These are phyloP conservation scores for Osmerus eperlanus DNA, from an alignment of 2,113 vertebrate species.

Conservation along the genomic window DNA sequence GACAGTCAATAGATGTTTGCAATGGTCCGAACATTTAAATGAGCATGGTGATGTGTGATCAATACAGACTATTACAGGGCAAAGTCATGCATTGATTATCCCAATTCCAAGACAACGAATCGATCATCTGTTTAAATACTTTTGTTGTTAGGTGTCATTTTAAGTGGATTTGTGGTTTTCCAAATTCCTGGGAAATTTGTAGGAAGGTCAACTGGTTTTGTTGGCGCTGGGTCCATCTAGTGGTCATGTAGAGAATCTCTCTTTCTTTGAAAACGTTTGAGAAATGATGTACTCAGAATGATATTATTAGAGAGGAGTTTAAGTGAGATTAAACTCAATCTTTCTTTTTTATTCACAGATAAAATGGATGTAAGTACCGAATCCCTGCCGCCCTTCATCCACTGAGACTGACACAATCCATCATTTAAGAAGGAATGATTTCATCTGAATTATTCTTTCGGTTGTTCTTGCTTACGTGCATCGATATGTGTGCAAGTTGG, in stretches of 20 bases:
- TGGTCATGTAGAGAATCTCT: constrained; percentile 39
- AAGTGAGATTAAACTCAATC: not conserved
- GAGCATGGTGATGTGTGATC: too few relatives aligned
- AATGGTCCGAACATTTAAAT: too few relatives aligned
- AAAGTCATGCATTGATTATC: too few relatives aligned
- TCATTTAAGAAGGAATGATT: not conserved
- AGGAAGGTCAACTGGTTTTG: too few relatives aligned
- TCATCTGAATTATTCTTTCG: constrained; percentile 33
- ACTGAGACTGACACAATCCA: constrained; percentile 41
- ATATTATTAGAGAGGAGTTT: too few relatives aligned
- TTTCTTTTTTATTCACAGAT: constrained; percentile 29
- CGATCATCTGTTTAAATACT: not conserved
- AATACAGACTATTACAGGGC: too few relatives aligned
- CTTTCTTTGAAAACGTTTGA: not conserved
- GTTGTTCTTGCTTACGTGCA: constrained; percentile 48
- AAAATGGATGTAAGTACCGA: constrained; percentile 67
- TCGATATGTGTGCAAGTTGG: constrained; percentile 38
- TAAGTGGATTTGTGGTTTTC: not conserved
- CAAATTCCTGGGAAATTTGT: too few relatives aligned
- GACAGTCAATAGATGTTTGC: too few relatives aligned
- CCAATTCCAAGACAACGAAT: too few relatives aligned
- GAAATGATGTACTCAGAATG: not conserved
- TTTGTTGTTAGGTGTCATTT: not conserved
- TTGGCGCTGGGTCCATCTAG: constrained; percentile 34
- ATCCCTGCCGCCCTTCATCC: constrained; percentile 40